Evolutionary conservation across 2,797 vertebrate genomes (phyloP), one percentile per base, ranked within the genome.

Genomic region (Scleropages formosus): DNA sequence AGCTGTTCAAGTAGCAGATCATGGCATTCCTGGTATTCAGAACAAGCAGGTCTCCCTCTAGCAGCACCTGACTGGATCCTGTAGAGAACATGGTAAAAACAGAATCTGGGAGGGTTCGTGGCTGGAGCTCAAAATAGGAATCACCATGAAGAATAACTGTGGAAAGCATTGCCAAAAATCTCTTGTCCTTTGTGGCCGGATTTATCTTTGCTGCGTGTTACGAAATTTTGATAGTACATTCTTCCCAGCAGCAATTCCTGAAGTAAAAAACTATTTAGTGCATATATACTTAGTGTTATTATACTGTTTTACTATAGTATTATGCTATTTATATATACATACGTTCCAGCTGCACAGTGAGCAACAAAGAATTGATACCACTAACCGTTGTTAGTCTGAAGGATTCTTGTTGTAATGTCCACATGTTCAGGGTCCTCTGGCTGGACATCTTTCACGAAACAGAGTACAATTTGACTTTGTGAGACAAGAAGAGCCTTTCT

Each of bases 1-100:
- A 81, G 70, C 22, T 74, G 26, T 63, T 75, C 44, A 8, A 44
- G 1, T 15, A 3, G 51, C 81, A 82, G 27, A 69, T 20, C 53
- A 76, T 53, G 66, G 75, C 80, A 7, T 80, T 84, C 71, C 64
- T 80, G 70, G 12, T 78, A 62, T 56, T 78, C 15, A 78, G 72
- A 22, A 79, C 16, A 12, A 82, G 11, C 59, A 84, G 13, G 77
- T 84, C 78, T 77, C 81, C 83, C 46, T 83, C 78, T 44, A 83
- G 13, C 71, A 83, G 31, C 31, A 64, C 24, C 78, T 77, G 65
- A 13, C 20, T 76, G 64, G 82, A 83, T 59, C 13, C 82, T 80
- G 73, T 13, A 11, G 20, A 60, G 73, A 10, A 76, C 26, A 16
- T 9, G 0, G 10, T 1, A 44, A 15, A 62, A 46, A 49, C 4